A percentile compares a stretch with the other conserved stretches of the same genome.
These are phyloP conservation scores for Anodontia alba DNA, from an alignment of 2,888 invertebrate species.

Conservation along the genomic window DNA sequence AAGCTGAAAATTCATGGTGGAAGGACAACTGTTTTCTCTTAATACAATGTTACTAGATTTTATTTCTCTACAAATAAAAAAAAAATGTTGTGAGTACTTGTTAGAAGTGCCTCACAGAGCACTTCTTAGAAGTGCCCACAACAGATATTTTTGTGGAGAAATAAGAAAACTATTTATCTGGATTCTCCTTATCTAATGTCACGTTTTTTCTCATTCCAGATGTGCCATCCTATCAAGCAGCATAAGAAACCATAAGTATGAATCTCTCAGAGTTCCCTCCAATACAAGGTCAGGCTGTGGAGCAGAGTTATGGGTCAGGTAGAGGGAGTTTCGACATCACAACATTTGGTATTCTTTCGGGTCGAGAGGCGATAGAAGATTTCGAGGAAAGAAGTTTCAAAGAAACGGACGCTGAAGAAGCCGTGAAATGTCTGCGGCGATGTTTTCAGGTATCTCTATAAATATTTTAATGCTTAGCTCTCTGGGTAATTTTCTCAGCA, in stretches of 20 bases:
- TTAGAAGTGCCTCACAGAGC: too few species aligned
- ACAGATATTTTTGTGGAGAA: too few species aligned
- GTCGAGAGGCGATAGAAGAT: constrained; percentile 32
- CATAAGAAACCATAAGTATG: constrained; percentile 19
- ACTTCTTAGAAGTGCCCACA: too few species aligned
- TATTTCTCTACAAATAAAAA: too few species aligned
- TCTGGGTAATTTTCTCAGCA: too few species aligned
- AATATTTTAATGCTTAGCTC: background rate
- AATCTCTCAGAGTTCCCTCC: constrained; percentile 49
- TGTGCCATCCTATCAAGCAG: background rate
- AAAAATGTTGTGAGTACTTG: too few species aligned
- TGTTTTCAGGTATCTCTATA: constrained; percentile 71
- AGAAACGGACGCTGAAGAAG: constrained; percentile 73
- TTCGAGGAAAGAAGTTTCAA: constrained; percentile 60
- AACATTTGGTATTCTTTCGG: constrained; percentile 39
- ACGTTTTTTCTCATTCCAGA: too few species aligned
- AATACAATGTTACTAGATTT: too few species aligned
- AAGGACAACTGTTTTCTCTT: too few species aligned
- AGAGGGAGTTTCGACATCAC: constrained; percentile 21
- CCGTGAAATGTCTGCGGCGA: constrained; percentile 70
- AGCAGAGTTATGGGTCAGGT: constrained; percentile 2
- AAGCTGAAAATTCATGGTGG: too few species aligned
- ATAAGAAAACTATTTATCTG: too few species aligned
- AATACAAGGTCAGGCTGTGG: constrained; percentile 44
- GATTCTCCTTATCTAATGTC: too few species aligned